Percentiles rank a stretch among this genome's conserved stretches.
Evolutionary conservation across 2,113 vertebrate genomes (phyloP).

Genomic region (Ceyx cyanopectus): DNA sequence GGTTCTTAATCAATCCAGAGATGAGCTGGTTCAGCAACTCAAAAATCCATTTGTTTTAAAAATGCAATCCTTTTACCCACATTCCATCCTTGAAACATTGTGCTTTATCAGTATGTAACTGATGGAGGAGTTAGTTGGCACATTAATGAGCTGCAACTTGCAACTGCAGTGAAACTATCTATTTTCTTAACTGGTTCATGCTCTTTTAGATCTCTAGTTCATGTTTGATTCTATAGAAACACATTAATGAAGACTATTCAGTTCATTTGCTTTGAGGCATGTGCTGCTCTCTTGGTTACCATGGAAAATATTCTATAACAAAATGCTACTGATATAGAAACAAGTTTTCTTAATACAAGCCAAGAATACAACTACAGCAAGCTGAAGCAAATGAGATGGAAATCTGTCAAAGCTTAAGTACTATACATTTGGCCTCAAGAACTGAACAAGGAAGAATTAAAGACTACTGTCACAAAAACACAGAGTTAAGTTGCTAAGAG

Average conservation of each 20-base stretch:
- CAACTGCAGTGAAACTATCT: background rate
- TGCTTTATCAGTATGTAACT: background rate
- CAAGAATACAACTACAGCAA: background rate
- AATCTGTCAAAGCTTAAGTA: background rate
- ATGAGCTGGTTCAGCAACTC: background rate
- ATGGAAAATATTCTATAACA: background rate
- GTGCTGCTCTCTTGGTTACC: background rate
- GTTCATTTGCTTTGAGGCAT: background rate
- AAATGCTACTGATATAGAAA: background rate
- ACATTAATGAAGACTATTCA: background rate
- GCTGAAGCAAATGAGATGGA: background rate
- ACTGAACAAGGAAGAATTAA: background rate
- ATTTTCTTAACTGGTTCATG: background rate
- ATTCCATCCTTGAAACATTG: background rate
- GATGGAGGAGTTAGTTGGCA: background rate
- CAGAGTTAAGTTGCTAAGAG: background rate
- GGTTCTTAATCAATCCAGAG: background rate
- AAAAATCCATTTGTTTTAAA: background rate
- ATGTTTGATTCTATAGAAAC: background rate
- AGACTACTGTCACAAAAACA: background rate
- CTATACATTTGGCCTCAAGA: background rate
- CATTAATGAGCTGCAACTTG: background rate
- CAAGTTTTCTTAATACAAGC: background rate
- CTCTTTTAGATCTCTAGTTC: background rate
- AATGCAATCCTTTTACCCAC: background rate